Percentiles rank a stretch among this genome's conserved stretches.
These are phyloP conservation scores for Epinephelus cyanopodus DNA, from an alignment of 2,113 vertebrate genomes.

Conservation along the genomic window DNA sequence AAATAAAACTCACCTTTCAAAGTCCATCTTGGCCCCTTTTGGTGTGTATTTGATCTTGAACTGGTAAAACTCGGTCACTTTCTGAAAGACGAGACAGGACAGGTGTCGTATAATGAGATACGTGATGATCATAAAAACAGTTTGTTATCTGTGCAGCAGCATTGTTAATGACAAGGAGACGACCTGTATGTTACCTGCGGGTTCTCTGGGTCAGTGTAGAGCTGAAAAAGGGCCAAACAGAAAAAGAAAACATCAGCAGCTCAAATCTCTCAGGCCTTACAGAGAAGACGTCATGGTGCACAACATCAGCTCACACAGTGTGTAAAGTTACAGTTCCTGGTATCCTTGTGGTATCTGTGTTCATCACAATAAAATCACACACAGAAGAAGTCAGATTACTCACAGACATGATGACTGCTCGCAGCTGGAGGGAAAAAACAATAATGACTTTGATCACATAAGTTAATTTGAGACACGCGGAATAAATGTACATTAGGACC, in stretches of 20 bases:
- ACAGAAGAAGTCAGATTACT: slow-evolving; percentile 81
- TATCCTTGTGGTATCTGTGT: neutral
- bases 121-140: neutral
- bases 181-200: slow-evolving; percentile 85
- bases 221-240: slow-evolving; percentile 75
- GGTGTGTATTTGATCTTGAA: slow-evolving; percentile 93
- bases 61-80: slow-evolving; percentile 94
- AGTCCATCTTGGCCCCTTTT: slow-evolving; percentile 89
- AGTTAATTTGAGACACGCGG: neutral
- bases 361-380: neutral
- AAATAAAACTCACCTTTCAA: slow-evolving; percentile 84
- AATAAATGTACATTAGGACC: neutral
- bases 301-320: neutral
- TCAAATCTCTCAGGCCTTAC: neutral
- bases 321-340: neutral
- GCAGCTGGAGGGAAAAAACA: slow-evolving; percentile 85
- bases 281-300: neutral
- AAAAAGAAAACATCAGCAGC: neutral
- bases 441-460: neutral
- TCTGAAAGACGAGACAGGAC: slow-evolving; percentile 82
- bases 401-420: slow-evolving; percentile 91
- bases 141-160: neutral
- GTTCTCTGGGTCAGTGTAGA: slow-evolving; percentile 90
- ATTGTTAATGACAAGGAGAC: neutral
- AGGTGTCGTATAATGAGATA: neutral